phyloP scores from a whole-genome alignment of 1,140 invertebrate species.

The Drosophila sechellia region DNA sequence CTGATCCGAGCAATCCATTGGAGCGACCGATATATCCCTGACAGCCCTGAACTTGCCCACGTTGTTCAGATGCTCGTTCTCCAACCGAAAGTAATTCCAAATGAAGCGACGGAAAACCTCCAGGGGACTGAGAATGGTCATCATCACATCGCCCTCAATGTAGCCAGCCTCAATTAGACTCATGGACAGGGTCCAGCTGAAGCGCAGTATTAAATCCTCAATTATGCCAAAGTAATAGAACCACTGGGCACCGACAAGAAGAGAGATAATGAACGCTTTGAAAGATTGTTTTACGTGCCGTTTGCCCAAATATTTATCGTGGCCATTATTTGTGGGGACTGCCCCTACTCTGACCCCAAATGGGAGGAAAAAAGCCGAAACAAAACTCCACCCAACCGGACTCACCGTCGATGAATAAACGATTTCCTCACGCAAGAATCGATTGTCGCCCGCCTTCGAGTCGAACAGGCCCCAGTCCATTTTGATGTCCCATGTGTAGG shows the following conservation, averaged over 20 bases:
- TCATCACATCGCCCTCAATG: conserved; percentile 90
- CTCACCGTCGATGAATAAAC: conserved; percentile 90
- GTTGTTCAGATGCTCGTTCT: conserved; percentile 97
- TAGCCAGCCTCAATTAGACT: conserved; percentile 91
- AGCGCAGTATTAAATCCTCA: conserved; percentile 96
- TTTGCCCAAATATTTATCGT: conserved; percentile 75
- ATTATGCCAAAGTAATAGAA: conserved; percentile 99
- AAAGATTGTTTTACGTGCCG: conserved; percentile 75
- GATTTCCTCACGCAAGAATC: conserved; percentile 91
- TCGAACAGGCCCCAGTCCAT: conserved; percentile 99
- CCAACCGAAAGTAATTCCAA: conserved; percentile 97
- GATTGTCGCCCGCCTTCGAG: conserved; percentile 91
- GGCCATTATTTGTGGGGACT: conserved; percentile 53
- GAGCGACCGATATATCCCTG: conserved; percentile 94
- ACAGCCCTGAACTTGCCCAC: conserved; percentile 97
- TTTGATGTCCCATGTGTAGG: conserved; percentile 97
- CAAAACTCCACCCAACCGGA: conserved; percentile 5
- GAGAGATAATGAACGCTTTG: conserved; percentile 56
- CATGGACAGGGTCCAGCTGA: conserved; percentile 92
- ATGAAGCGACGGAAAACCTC: conserved; percentile 95
- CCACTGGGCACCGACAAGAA: conserved; percentile 83
- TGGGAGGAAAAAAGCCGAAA: not conserved
- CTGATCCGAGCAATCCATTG: conserved; percentile 91
- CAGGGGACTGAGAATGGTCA: conserved; percentile 90
- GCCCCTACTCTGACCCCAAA: not conserved